Conservation (phyloP, 2,888 invertebrate species). For the Drosophila tanythrix region DNA sequence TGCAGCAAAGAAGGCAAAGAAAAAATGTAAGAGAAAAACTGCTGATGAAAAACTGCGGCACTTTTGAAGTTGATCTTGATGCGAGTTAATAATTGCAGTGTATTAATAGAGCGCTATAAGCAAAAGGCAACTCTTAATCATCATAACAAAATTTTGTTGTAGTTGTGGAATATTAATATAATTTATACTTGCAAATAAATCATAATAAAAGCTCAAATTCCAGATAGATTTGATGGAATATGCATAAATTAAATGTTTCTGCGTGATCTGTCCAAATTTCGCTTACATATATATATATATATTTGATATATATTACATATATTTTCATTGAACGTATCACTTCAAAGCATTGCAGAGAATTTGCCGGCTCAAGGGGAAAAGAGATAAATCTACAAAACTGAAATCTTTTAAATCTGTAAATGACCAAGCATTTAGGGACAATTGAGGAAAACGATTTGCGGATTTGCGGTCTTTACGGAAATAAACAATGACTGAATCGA, state of each 20-base stretch:
- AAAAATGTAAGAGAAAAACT: conserved; percentile 18
- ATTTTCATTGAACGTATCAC: too few species aligned
- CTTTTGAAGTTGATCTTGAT: conserved; percentile 47
- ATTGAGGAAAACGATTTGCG: not conserved
- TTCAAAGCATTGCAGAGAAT: not conserved
- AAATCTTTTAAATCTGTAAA: not conserved
- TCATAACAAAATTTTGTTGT: not conserved
- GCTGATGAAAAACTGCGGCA: conserved; percentile 39
- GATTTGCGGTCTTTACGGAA: not conserved
- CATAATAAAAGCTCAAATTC: too few species aligned
- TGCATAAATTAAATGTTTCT: too few species aligned
- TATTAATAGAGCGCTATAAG: conserved; percentile 28
- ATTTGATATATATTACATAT: too few species aligned
- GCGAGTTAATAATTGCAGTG: conserved; percentile 30
- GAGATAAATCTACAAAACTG: not conserved
- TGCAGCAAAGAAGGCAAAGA: not conserved
- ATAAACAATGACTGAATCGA: not conserved
- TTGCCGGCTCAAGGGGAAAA: not conserved
- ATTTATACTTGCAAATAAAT: too few species aligned
- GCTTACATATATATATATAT: too few species aligned
- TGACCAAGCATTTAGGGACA: not conserved
- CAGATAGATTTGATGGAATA: too few species aligned
- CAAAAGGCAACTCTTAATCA: not conserved
- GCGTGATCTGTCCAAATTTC: too few species aligned
- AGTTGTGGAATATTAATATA: not conserved